Conservation (phyloP, 1,140 invertebrate genomes). For the Drosophila sturtevanti region DNA sequence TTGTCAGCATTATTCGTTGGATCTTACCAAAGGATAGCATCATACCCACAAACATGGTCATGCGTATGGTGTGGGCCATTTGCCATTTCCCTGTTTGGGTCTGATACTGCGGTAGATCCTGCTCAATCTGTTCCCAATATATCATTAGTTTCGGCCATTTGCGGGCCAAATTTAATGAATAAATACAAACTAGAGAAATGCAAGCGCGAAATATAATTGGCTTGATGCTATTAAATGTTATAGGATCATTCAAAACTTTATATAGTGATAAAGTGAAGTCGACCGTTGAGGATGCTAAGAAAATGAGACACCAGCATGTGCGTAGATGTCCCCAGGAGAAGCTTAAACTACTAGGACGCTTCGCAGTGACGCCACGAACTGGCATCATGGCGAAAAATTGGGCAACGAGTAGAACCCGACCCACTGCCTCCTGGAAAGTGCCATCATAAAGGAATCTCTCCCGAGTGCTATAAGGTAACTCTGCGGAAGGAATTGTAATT, state of each 20-base stretch:
- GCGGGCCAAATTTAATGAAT: slow-evolving; percentile 56
- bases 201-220: slow-evolving; percentile 70
- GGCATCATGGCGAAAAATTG: slow-evolving; percentile 82
- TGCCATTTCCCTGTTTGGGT: slow-evolving; percentile 60
- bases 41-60: slow-evolving; percentile 73
- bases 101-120: slow-evolving; percentile 62
- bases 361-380: slow-evolving; percentile 58
- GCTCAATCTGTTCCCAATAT: slow-evolving; percentile 68
- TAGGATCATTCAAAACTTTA: slow-evolving; percentile 58
- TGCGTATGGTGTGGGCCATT: slow-evolving; percentile 67
- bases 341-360: slow-evolving; percentile 58
- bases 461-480: slow-evolving; percentile 35
- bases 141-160: slow-evolving; percentile 78
- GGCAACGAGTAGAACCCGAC: slow-evolving; percentile 65
- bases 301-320: slow-evolving; percentile 54
- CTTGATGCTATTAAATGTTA: slow-evolving; percentile 75
- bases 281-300: slow-evolving; percentile 41
- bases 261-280: slow-evolving; percentile 52
- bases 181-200: slow-evolving; percentile 52
- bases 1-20: neutral
- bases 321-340: slow-evolving; percentile 72
- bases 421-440: slow-evolving; percentile 75
- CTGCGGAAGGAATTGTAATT: slow-evolving; percentile 21
- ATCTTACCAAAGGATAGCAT: slow-evolving; percentile 68
- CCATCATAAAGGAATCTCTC: slow-evolving; percentile 66